Conservation (phyloP, 2,797 vertebrate genomes). For the Galago senegalensis region DNA sequence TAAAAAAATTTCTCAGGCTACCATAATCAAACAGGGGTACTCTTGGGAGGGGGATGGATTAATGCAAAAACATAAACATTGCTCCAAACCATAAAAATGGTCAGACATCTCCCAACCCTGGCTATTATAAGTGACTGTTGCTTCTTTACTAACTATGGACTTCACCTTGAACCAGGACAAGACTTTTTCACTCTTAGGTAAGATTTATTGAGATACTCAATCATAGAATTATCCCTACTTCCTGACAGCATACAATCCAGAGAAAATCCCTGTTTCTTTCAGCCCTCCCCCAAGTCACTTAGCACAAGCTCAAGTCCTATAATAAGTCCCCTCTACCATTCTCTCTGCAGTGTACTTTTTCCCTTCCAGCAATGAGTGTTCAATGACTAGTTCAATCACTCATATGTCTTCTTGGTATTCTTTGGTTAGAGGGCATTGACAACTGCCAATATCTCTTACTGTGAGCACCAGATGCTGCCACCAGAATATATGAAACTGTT, state of each 20-base stretch:
- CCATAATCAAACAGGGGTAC: background rate
- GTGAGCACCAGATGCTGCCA: background rate
- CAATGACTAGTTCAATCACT: background rate
- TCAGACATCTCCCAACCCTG: background rate
- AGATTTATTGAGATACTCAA: background rate
- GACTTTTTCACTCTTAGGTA: background rate
- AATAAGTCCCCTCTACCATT: background rate
- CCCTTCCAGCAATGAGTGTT: background rate
- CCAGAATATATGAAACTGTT: background rate
- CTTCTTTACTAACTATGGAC: background rate
- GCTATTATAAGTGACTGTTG: background rate
- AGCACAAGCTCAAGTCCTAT: background rate
- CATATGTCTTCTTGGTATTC: background rate
- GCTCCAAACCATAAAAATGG: background rate
- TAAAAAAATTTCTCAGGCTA: background rate
- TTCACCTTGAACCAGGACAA: background rate
- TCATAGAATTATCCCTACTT: background rate
- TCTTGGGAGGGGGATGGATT: background rate
- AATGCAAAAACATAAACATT: slow-evolving; percentile 3
- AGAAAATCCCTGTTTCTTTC: background rate
- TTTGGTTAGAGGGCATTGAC: background rate
- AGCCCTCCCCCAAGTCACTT: background rate
- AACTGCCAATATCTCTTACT: background rate
- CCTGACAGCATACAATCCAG: background rate
- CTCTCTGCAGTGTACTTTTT: background rate